Evolutionary conservation across 2,888 invertebrate species (phyloP).

Genomic region (Chrysodeixis includens): DNA sequence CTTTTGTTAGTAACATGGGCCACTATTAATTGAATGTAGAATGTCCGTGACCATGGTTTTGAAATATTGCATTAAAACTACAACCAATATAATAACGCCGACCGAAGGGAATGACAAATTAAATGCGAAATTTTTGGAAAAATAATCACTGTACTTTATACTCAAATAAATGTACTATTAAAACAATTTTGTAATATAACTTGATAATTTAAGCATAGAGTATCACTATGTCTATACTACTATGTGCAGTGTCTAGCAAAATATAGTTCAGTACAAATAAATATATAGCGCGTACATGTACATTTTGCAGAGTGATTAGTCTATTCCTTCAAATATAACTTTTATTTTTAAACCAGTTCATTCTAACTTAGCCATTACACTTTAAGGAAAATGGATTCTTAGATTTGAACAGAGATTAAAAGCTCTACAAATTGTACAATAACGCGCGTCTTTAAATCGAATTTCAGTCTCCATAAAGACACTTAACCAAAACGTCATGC

Average conservation of each 20-base stretch:
- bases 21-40: conserved; percentile 35
- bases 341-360: too few species aligned
- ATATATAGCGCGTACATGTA: conserved; percentile 38
- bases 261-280: conserved; percentile 50
- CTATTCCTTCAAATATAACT: too few species aligned
- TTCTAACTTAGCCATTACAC: too few species aligned
- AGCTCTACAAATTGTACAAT: conserved; percentile 33
- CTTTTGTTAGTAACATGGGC: conserved; percentile 50
- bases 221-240: conserved; percentile 49
- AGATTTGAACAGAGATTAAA: conserved; percentile 7
- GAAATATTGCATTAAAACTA: conserved; percentile 51
- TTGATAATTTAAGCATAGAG: conserved; percentile 46
- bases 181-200: conserved; percentile 32
- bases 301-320: conserved; percentile 14
- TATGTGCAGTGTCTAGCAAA: conserved; percentile 52
- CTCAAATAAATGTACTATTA: conserved; percentile 36
- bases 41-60: conserved; percentile 44
- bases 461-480: conserved; percentile 64
- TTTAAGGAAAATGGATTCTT: not conserved
- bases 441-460: conserved; percentile 49
- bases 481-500: conserved; percentile 56
- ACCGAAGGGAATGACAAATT: conserved; percentile 58
- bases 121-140: conserved; percentile 57
- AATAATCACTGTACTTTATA: conserved; percentile 45
- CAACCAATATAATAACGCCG: conserved; percentile 50